Percentiles rank a stretch among this genome's conserved stretches.
phyloP scores from a whole-genome alignment of 2,888 invertebrate species.

The Volucella inflata region DNA sequence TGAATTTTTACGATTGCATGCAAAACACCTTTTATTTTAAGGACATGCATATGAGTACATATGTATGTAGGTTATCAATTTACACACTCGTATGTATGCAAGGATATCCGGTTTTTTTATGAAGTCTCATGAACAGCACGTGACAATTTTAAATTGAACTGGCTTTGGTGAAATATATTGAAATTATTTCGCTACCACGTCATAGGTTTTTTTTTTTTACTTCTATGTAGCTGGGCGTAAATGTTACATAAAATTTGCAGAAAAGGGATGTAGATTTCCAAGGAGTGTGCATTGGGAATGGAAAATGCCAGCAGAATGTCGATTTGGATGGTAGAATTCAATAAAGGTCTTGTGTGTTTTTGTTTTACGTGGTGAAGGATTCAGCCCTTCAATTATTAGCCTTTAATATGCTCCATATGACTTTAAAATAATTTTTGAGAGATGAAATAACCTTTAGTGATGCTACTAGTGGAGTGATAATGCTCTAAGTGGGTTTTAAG shows the following conservation, averaged over 20 bases:
- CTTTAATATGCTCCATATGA: too few species aligned
- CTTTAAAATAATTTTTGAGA: too few species aligned
- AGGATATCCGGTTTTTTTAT: neutral
- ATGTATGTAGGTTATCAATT: too few species aligned
- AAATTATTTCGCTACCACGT: neutral
- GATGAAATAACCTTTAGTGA: too few species aligned
- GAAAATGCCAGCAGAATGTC: neutral
- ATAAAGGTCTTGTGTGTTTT: neutral
- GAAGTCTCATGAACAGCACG: neutral
- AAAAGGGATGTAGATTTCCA: too few species aligned
- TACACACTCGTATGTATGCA: too few species aligned
- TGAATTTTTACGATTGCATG: conserved; percentile 15
- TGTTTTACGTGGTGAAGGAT: neutral
- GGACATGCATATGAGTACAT: too few species aligned
- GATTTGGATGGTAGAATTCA: neutral
- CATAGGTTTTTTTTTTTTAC: neutral
- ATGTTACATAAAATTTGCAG: too few species aligned
- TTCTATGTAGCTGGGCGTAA: too few species aligned
- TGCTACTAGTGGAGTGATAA: too few species aligned
- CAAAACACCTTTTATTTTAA: neutral
- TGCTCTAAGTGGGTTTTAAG: too few species aligned
- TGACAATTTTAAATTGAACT: conserved; percentile 17
- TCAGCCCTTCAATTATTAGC: too few species aligned
- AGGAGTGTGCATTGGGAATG: neutral
- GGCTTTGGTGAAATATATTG: neutral